Base-by-base conservation (phyloP, 2,888 invertebrate species). In the Pyrrhosoma nymphula region DNA sequence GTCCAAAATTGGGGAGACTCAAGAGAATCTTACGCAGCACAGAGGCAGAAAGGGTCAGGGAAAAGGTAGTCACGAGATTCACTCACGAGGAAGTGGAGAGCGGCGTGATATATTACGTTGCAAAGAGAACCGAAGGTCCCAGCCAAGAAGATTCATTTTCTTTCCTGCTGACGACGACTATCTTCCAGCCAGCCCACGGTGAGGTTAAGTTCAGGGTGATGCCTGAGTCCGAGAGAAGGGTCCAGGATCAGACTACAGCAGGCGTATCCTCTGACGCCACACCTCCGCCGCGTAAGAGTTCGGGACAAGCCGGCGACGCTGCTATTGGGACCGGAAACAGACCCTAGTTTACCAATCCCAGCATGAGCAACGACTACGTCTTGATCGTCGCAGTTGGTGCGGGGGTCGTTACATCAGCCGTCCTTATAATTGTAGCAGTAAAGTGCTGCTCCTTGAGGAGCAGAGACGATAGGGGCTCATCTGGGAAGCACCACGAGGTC, bases 21-120 rank as follows among this genome's bases (percentile, higher is more conserved):
- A 98, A 98, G 96, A 98, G 98, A 96, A 98, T 99, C 82, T 98
- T 98, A 96, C 97, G 98, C 95, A 98, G 98, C 96, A 98, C 98
- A 95, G 98, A 98, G 95, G 98, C 97, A 95, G 97, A 98, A 16
- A 98, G 97, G 95, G 98, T 98, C 0, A 97, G 98, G 90, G 98
- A 98, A 96, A 98, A 98, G 69, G 98, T 98, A 96, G 98, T 99
- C 6, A 97, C 97, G 3, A 98, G 98, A 95, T 99, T 99, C 96
- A 98, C 98, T 0, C 99, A 99, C 96, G 98, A 99, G 96, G 99
- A 99, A 96, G 97, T 99, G 0, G 98, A 98, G 96, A 98, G 99
- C 89, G 98, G 99, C 10, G 98, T 98, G 0, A 98, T 99, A 95
- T 99, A 98, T 97, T 98, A 98, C 96, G 98, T 98, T 23, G 97